These are phyloP conservation scores for Petrocephalus microphthalmus DNA, from an alignment of 2,113 vertebrate species.

Conservation along the genomic window DNA sequence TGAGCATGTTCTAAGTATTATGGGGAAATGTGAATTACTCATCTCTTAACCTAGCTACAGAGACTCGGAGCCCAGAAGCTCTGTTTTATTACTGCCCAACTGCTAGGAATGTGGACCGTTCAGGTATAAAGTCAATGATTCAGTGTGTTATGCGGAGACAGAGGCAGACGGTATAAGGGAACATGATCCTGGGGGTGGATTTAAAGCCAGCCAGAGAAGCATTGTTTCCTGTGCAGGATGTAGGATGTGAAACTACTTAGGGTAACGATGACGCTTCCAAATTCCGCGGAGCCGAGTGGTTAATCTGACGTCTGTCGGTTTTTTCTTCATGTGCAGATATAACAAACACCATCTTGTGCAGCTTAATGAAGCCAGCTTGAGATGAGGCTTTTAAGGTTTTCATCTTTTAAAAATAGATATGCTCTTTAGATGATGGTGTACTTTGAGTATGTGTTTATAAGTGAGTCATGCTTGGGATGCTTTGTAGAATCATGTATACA, in stretches of 20 bases:
- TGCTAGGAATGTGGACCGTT: not conserved
- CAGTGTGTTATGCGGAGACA: not conserved
- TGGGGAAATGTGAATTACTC: not conserved
- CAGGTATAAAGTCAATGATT: not conserved
- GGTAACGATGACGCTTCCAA: not conserved
- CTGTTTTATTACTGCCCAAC: not conserved
- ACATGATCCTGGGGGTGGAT: not conserved
- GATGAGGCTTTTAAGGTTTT: not conserved
- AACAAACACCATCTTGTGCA: slow-evolving; percentile 6
- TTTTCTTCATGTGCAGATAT: not conserved
- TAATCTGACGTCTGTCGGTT: not conserved
- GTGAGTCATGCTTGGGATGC: not conserved
- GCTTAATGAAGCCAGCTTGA: not conserved
- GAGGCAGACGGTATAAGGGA: not conserved
- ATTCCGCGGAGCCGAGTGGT: not conserved
- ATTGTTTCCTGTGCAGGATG: not conserved
- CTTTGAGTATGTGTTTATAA: not conserved
- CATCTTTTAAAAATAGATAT: not conserved
- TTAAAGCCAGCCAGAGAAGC: slow-evolving; percentile 10
- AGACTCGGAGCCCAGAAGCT: not conserved
- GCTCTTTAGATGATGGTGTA: not conserved
- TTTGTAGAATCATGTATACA: not conserved
- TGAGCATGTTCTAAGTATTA: not conserved
- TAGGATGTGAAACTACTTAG: slow-evolving; percentile 11
- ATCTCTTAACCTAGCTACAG: not conserved